Base-by-base conservation (phyloP, 2,113 vertebrate species). In the Periophthalmus modestus region DNA sequence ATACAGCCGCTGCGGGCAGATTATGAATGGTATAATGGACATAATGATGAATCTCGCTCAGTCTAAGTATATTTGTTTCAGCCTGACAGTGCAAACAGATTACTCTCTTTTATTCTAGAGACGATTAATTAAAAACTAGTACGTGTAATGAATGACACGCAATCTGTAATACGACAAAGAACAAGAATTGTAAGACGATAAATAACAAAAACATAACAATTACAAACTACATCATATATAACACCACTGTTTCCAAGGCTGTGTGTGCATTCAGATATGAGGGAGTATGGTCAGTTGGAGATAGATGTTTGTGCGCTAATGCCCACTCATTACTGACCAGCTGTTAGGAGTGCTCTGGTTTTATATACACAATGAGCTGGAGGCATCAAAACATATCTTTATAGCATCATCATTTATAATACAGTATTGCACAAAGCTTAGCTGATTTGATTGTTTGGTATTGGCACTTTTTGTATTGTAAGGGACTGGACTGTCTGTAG, bases 321-420 rank as follows among this genome's bases (percentile, higher is more conserved):
- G 61, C 39, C 62, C 62, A 62, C 59, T 62, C 59, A 65, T 65
- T 65, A 65, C 62, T n/a, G 62, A 65, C 62, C 62, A 65, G 62
- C 62, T 65, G 62, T 65, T 65, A 39, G 62, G 34, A 15, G 24
- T 23, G 28, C 2, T 34, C 14, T 18, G 28, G 34, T 19, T 43
- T 36, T 39, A 65, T 19, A n/a, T 7, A 19, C 33, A n/a, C 18
- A 65, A n/a, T 39, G 12, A 9, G 62, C 24, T 34, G 59, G 6
- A 33, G 24, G 59, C 59, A 62, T 61, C 58, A 62, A 33, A 28
- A 33, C 4, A 62, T 62, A 62, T 34, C 54, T 57, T 33, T 15
- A 18, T 34, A 18, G 24, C 14, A 0, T 19, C 28, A 62, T 18
- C 7, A 34, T 34, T 18, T 34, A 34, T 6, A 28, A 62, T 62